Percentiles rank a stretch among this genome's conserved stretches.
These are phyloP conservation scores for Sebastes hubbsi DNA, from an alignment of 2,797 vertebrate genomes.

Conservation along the genomic window DNA sequence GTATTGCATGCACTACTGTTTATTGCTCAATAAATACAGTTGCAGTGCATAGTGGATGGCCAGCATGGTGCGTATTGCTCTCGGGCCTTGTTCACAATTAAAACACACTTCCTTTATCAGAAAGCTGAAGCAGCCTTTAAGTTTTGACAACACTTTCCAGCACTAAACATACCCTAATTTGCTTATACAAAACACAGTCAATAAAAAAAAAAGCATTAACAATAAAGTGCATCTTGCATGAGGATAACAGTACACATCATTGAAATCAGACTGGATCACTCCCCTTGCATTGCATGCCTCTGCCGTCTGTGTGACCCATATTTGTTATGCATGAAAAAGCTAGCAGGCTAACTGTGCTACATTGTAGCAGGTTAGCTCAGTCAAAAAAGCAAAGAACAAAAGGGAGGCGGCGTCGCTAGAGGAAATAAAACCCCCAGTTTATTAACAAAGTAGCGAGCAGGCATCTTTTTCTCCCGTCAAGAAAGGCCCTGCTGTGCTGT, in stretches of 20 bases:
- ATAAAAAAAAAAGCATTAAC: neutral
- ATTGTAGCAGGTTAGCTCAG: constrained; percentile 67
- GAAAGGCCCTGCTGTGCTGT: constrained; percentile 18
- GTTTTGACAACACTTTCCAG: constrained; percentile 26
- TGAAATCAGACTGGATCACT: constrained; percentile 25
- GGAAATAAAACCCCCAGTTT: constrained; percentile 5
- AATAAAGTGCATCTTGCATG: neutral
- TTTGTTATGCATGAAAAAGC: constrained; percentile 55
- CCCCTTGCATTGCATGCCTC: constrained; percentile 19
- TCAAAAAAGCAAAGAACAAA: constrained; percentile 61
- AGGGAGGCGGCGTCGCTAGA: constrained; percentile 44
- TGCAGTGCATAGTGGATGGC: neutral
- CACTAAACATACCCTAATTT: neutral
- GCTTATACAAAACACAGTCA: neutral
- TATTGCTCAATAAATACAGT: neutral
- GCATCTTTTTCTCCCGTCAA: neutral
- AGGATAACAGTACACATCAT: neutral
- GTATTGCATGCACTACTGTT: neutral
- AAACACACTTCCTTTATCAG: neutral
- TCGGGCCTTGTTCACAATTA: neutral
- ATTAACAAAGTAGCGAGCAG: constrained; percentile 3
- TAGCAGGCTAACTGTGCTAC: constrained; percentile 67
- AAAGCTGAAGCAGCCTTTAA: constrained; percentile 4
- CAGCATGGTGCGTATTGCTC: neutral
- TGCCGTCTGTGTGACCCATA: constrained; percentile 71